Percentiles rank a stretch among this genome's conserved stretches.
Evolutionary conservation across 2,888 invertebrate species (phyloP).

Genomic region (Lepidochitona cinerea): DNA sequence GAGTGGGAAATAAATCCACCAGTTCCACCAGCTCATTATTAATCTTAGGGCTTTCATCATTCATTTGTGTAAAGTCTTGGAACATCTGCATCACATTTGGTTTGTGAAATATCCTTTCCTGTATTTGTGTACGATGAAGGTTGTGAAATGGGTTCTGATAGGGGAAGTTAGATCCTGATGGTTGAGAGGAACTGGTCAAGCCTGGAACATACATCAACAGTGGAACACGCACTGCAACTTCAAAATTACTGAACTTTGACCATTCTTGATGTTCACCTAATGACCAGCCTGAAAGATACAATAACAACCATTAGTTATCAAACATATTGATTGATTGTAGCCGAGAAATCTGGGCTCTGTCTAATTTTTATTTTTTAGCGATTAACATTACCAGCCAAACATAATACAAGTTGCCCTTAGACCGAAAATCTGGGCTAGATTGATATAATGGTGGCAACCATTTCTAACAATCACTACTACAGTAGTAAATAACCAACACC

Average conservation of each 20-base stretch:
- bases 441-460: too few relatives aligned
- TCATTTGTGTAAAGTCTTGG: background rate
- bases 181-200: constrained; percentile 52
- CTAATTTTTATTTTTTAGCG: too few relatives aligned
- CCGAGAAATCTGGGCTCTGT: too few relatives aligned
- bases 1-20: constrained; percentile 88
- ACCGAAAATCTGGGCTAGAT: too few relatives aligned
- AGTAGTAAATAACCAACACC: too few relatives aligned
- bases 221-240: constrained; percentile 85
- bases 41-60: background rate
- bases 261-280: constrained; percentile 91
- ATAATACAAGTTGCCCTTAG: too few relatives aligned
- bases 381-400: too few relatives aligned
- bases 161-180: constrained; percentile 1
- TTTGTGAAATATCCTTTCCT: background rate
- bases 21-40: constrained; percentile 79
- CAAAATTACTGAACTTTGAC: constrained; percentile 93
- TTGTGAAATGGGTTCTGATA: constrained; percentile 15
- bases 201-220: constrained; percentile 82
- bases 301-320: too few relatives aligned
- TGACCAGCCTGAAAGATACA: constrained; percentile 91
- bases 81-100: background rate
- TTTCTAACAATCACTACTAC: too few relatives aligned
- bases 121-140: background rate
- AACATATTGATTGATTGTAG: too few relatives aligned